phyloP scores from a whole-genome alignment of 2,797 vertebrate species.

The Rhabdomys pumilio region DNA sequence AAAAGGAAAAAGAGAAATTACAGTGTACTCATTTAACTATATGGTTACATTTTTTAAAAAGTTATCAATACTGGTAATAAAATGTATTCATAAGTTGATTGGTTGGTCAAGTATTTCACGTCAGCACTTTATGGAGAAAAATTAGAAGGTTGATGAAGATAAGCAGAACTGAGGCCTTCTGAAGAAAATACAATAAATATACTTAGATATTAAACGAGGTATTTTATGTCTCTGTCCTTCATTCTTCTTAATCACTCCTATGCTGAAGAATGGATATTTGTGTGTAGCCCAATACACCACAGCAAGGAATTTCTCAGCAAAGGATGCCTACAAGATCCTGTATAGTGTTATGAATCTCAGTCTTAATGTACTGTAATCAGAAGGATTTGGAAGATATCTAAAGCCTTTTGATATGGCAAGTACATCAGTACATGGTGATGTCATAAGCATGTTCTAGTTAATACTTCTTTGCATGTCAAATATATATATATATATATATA shows the following conservation, averaged over 20 bases:
- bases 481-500: too few relatives aligned
- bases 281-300: not conserved
- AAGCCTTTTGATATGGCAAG: not conserved
- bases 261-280: not conserved
- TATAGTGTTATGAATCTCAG: not conserved
- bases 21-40: not conserved
- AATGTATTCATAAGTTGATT: not conserved
- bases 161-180: not conserved
- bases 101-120: not conserved
- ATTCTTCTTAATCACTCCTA: not conserved
- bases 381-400: not conserved
- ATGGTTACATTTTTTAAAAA: not conserved
- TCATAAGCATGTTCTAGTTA: not conserved
- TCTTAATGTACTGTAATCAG: not conserved
- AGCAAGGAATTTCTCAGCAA: not conserved
- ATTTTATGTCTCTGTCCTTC: not conserved
- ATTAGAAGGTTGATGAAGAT: not conserved
- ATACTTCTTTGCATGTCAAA: not conserved
- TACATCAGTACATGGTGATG: not conserved
- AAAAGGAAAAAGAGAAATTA: not conserved
- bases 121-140: not conserved
- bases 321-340: not conserved
- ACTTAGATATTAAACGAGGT: slow-evolving; percentile 1
- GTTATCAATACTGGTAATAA: not conserved
- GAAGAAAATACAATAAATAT: slow-evolving; percentile 34